Conservation (phyloP, 1,140 invertebrate genomes). For the Camponotus pennsylvanicus region DNA sequence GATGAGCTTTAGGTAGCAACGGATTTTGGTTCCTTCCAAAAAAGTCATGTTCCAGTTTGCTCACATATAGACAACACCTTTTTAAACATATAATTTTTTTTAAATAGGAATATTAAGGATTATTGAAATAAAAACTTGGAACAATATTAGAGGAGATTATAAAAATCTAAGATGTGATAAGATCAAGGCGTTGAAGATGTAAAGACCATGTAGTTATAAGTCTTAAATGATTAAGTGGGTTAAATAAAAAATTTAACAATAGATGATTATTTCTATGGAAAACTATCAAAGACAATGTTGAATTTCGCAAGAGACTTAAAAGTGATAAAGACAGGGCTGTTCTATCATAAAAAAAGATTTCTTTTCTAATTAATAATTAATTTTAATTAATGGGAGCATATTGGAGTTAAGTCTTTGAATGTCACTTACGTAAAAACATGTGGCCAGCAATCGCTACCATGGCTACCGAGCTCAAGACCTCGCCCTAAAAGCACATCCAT, state of each 20-base stretch:
- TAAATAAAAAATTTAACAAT: too few relatives aligned
- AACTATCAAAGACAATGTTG: too few relatives aligned
- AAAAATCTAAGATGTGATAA: too few relatives aligned
- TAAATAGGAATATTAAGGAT: background rate
- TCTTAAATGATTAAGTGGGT: too few relatives aligned
- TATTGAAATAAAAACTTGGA: too few relatives aligned
- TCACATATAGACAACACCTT: constrained; percentile 94
- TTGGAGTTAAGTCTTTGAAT: background rate
- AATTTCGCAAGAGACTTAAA: too few relatives aligned
- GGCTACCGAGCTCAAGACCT: constrained; percentile 95
- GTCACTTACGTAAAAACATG: constrained; percentile 93
- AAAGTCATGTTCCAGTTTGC: constrained; percentile 95
- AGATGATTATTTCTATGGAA: too few relatives aligned
- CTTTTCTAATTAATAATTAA: background rate
- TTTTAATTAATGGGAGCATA: background rate
- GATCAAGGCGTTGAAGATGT: too few relatives aligned
- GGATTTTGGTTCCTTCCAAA: constrained; percentile 90
- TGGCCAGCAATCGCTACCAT: constrained; percentile 96
- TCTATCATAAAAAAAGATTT: too few relatives aligned
- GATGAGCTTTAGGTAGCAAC: constrained; percentile 81
- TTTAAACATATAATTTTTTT: constrained; percentile 5
- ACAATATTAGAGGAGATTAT: too few relatives aligned
- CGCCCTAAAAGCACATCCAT: constrained; percentile 94
- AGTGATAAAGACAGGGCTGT: too few relatives aligned
- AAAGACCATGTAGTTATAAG: too few relatives aligned